phyloP scores from a whole-genome alignment of 2,113 vertebrate genomes.

The Pseudorhombus dupliciocellatus region DNA sequence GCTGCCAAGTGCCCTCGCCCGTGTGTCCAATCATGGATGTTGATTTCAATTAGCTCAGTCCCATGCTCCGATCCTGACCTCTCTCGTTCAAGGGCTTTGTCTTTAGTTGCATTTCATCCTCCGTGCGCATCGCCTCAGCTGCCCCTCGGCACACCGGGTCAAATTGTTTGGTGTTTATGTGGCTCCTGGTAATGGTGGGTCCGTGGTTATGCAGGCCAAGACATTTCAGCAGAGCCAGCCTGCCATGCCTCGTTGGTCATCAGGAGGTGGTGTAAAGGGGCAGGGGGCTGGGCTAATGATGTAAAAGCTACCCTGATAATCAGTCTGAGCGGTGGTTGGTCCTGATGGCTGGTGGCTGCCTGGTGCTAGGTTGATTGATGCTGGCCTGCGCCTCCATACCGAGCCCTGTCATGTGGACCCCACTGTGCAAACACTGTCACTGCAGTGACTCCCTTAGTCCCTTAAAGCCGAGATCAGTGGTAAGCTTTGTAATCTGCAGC shows the following conservation, averaged over 20 bases:
- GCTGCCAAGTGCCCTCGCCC: slow-evolving; percentile 68
- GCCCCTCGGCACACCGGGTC: slow-evolving; percentile 49
- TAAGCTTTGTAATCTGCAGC: slow-evolving; percentile 58
- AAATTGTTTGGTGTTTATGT: slow-evolving; percentile 58
- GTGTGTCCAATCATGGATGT: slow-evolving; percentile 74
- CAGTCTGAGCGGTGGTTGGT: slow-evolving; percentile 76
- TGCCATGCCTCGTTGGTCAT: slow-evolving; percentile 72
- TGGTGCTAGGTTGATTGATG: slow-evolving; percentile 77
- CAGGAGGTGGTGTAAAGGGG: slow-evolving; percentile 42
- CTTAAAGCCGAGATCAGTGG: slow-evolving; percentile 64
- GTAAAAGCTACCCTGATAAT: slow-evolving; percentile 76
- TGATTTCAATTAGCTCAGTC: slow-evolving; percentile 81
- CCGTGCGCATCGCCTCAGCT: slow-evolving; percentile 11
- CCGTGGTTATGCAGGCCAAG: slow-evolving; percentile 56
- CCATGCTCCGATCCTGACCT: slow-evolving; percentile 72
- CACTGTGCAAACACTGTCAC: slow-evolving; percentile 81
- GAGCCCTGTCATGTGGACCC: slow-evolving; percentile 70
- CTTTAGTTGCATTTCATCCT: slow-evolving; percentile 31
- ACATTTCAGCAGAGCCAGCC: slow-evolving; percentile 61
- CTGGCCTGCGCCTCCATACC: slow-evolving; percentile 61
- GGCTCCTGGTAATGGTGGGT: slow-evolving; percentile 53
- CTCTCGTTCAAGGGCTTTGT: slow-evolving; percentile 62
- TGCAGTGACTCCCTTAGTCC: slow-evolving; percentile 65
- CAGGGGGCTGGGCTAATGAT: slow-evolving; percentile 69
- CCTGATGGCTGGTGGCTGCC: slow-evolving; percentile 67